Percentiles rank a stretch among this genome's conserved stretches.
phyloP scores from a whole-genome alignment of 2,888 invertebrate species.

The Ennomos quercinarius region DNA sequence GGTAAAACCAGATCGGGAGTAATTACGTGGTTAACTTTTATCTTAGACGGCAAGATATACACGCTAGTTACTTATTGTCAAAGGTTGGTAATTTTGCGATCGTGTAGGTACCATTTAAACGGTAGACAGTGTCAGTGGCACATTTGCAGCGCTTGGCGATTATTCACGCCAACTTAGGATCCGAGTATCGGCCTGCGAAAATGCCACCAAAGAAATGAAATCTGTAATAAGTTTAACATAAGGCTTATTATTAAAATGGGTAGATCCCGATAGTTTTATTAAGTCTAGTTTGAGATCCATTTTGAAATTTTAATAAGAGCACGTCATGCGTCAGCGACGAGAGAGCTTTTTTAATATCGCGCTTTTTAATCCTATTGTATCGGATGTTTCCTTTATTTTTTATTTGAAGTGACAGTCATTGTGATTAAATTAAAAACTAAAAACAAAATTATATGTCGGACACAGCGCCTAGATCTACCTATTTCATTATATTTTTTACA shows the following conservation, averaged over 20 bases:
- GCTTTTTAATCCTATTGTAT: slow-evolving; percentile 59
- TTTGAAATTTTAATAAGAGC: slow-evolving; percentile 65
- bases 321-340: slow-evolving; percentile 53
- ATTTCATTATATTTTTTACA: slow-evolving; percentile 13
- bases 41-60: slow-evolving; percentile 37
- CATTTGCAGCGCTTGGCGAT: slow-evolving; percentile 65
- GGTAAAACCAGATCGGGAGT: slow-evolving; percentile 39
- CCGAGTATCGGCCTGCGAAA: slow-evolving; percentile 36
- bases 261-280: slow-evolving; percentile 7
- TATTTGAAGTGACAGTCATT: slow-evolving; percentile 10
- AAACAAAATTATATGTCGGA: too few relatives aligned
- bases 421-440: slow-evolving; percentile 1
- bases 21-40: slow-evolving; percentile 46
- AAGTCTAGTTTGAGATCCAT: slow-evolving; percentile 32
- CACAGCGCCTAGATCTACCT: slow-evolving; percentile 2
- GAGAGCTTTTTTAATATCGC: slow-evolving; percentile 52
- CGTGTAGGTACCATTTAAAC: slow-evolving; percentile 51
- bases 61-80: slow-evolving; percentile 40
- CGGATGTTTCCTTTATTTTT: slow-evolving; percentile 47
- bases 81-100: slow-evolving; percentile 42
- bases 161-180: slow-evolving; percentile 74
- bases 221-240: slow-evolving; percentile 25
- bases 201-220: slow-evolving; percentile 22
- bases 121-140: slow-evolving; percentile 59
- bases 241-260: slow-evolving; percentile 29